Conservation (phyloP, 2,113 vertebrate species). For the Sylvia atricapilla region DNA sequence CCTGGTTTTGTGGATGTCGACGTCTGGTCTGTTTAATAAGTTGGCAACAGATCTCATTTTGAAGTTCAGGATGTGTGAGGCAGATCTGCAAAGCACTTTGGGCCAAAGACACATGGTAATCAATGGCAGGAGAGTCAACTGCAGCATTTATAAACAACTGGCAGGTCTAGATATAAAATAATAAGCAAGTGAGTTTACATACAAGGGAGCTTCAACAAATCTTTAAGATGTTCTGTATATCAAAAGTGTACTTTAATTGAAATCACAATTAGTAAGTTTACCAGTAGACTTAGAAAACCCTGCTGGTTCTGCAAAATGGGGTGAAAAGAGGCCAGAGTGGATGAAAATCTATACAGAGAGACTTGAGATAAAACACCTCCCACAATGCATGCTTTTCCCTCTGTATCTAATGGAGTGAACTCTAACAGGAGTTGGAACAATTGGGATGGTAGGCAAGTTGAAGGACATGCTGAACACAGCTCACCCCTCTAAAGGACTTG, state of each 20-base stretch:
- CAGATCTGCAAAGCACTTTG: slow-evolving; percentile 96
- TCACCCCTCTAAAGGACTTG: background rate
- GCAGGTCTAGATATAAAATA: slow-evolving; percentile 83
- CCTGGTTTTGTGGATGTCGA: slow-evolving; percentile 83
- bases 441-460: background rate
- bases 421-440: background rate
- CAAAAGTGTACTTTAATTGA: background rate
- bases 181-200: slow-evolving; percentile 2
- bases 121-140: slow-evolving; percentile 94
- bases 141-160: slow-evolving; percentile 97
- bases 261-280: background rate
- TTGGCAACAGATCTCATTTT: slow-evolving; percentile 97
- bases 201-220: background rate
- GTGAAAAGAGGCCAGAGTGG: background rate
- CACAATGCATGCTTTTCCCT: background rate
- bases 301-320: background rate
- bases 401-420: background rate
- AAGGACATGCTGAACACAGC: background rate
- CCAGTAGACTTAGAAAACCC: background rate
- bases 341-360: background rate
- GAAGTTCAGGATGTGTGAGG: slow-evolving; percentile 91
- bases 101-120: slow-evolving; percentile 96
- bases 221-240: background rate
- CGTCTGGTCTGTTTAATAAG: slow-evolving; percentile 93
- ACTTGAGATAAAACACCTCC: background rate